A percentile compares a stretch with the other conserved stretches of the same genome.
These are phyloP conservation scores for Herpailurus yagouaroundi DNA, from an alignment of 2,113 vertebrate genomes.

Conservation along the genomic window DNA sequence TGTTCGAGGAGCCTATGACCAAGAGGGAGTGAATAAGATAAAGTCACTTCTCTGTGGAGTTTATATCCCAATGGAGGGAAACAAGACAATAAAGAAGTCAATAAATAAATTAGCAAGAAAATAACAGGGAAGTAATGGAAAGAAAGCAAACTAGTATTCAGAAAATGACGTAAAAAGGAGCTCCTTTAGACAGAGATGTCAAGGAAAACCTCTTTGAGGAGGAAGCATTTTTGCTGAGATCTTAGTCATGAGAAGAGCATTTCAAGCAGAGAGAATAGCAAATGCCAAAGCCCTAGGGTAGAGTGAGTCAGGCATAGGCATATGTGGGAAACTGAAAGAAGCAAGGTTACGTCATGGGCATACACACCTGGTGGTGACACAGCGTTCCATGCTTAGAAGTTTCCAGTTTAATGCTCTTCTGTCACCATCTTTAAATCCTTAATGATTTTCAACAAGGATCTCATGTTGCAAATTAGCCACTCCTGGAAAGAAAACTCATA, in stretches of 20 bases:
- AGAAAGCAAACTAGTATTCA: background rate
- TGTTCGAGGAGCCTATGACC: background rate
- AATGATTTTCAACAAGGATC: background rate
- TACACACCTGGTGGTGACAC: background rate
- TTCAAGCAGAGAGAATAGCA: background rate
- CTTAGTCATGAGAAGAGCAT: background rate
- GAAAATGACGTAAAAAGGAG: background rate
- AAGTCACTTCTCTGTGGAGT: background rate
- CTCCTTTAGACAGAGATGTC: background rate
- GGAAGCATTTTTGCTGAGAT: background rate
- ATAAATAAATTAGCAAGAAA: slow-evolving; percentile 14
- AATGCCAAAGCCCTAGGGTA: background rate
- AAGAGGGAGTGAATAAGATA: background rate
- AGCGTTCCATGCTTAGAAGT: background rate
- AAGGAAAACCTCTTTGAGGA: background rate
- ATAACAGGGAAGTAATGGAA: background rate
- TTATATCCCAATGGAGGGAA: background rate
- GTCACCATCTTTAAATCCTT: background rate
- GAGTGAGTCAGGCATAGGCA: background rate
- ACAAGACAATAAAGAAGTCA: background rate
- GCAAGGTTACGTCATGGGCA: background rate
- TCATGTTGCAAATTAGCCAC: background rate
- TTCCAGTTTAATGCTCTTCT: background rate
- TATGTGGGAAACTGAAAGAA: background rate
- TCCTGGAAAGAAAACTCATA: background rate